phyloP scores from a whole-genome alignment of 2,797 vertebrate genomes.

The Clangula hyemalis region DNA sequence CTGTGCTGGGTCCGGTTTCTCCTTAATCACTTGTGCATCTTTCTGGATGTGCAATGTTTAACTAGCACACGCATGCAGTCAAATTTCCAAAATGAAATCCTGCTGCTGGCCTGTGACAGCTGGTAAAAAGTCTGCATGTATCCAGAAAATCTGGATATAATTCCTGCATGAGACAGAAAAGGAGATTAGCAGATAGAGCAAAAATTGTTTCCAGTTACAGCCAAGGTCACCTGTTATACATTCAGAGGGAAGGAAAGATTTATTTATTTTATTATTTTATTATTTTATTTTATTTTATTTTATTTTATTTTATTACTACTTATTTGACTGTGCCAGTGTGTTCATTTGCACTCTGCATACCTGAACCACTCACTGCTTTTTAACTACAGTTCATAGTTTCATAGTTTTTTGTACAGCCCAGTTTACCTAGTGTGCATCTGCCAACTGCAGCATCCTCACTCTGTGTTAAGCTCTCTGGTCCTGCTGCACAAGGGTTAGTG shows the following conservation, averaged over 20 bases:
- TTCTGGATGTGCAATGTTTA: background rate
- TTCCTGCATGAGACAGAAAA: background rate
- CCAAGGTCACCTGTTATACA: background rate
- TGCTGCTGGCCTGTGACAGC: background rate
- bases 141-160: background rate
- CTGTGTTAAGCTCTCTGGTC: background rate
- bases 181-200: background rate
- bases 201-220: background rate
- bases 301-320: background rate
- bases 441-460: background rate
- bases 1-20: background rate
- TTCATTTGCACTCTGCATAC: background rate
- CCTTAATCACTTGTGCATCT: background rate
- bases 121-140: background rate
- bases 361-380: background rate
- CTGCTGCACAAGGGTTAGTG: background rate
- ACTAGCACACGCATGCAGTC: background rate
- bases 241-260: background rate
- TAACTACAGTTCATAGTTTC: background rate
- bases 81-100: background rate
- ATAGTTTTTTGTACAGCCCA: background rate
- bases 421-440: background rate
- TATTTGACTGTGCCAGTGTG: background rate
- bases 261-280: background rate
- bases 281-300: no score